Evolutionary conservation across 2,888 invertebrate species (phyloP), one percentile per base, ranked within the genome.

Genomic region (Rhamphomyia laevipes): DNA sequence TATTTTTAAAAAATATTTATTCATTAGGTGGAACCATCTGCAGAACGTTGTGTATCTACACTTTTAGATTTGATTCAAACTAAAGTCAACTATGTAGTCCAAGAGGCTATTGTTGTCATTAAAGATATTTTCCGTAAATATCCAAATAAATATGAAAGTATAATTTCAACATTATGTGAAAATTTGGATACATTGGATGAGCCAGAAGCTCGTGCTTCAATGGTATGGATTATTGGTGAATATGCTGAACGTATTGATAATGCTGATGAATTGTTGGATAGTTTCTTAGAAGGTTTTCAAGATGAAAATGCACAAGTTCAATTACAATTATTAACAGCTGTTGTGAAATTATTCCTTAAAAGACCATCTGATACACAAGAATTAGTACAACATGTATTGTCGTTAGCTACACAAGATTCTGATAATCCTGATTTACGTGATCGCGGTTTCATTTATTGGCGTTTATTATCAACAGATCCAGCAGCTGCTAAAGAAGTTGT

Each of bases 191-290:
- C 99, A 0, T 70, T 99, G 52, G 99, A 99, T 67, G 99, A 99
- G 65, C 99, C 99, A 0, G 99, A 99, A 67, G 99, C 97, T 0
- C 77, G 97, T 58, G 97, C 97, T 5, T 94, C 94, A 9, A 99
- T 97, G 97, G 97, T 86, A 15, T 87, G 86, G 86, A 87, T 87
- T 49, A 86, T 87, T 55, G 97, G 96, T 17, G 97, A 99, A 72
- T 99, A 99, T 71, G 99, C 99, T 0, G 99, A 99, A 68, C 83
- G 99, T 56, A 99, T 99, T 58, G 99, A 99, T 71, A 99, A 99
- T 67, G 99, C 99, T 1, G 99, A 99, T 63, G 99, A 99, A 63
- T 76, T 99, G 27, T 74, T 99, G 17, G 97, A 99, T 67, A 94
- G 94, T 53, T 99, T 99, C 76, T 75, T 99, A 9, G 99, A 99